Percentiles rank a stretch among this genome's conserved stretches.
phyloP scores from a whole-genome alignment of 2,797 vertebrate species.

The Brachymystax lenok region DNA sequence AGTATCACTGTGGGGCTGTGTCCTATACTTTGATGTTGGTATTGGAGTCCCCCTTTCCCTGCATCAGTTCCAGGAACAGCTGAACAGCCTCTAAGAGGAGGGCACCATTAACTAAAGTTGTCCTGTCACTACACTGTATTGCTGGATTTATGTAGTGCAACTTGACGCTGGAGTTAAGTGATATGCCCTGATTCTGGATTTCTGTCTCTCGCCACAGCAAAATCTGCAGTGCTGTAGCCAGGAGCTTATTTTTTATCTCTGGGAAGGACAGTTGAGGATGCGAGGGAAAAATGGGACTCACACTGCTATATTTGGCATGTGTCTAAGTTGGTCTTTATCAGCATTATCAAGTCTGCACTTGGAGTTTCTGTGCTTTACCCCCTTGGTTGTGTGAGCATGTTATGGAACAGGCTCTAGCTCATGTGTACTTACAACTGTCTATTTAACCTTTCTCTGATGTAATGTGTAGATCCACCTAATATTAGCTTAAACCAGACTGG shows the following conservation, averaged over 20 bases:
- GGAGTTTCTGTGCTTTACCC: background rate
- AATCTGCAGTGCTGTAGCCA: background rate
- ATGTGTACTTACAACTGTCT: background rate
- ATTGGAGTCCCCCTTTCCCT: background rate
- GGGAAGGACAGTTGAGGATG: background rate
- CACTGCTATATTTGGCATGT: background rate
- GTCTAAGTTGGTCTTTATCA: background rate
- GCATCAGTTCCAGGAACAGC: background rate
- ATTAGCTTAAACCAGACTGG: background rate
- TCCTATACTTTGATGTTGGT: background rate
- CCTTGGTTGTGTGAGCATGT: background rate
- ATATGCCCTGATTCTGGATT: background rate
- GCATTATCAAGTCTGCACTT: background rate
- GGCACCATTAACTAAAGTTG: background rate
- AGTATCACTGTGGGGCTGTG: background rate
- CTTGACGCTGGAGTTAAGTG: background rate
- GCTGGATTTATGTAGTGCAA: background rate
- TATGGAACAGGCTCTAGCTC: background rate
- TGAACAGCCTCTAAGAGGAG: background rate
- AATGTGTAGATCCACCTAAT: background rate
- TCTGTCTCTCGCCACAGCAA: background rate
- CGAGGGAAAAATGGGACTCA: background rate
- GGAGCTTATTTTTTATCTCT: background rate
- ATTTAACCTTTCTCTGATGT: background rate
- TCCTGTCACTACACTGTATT: background rate